Base-by-base conservation (phyloP, 2,113 vertebrate genomes). In the Protobothrops flavoviridis region DNA sequence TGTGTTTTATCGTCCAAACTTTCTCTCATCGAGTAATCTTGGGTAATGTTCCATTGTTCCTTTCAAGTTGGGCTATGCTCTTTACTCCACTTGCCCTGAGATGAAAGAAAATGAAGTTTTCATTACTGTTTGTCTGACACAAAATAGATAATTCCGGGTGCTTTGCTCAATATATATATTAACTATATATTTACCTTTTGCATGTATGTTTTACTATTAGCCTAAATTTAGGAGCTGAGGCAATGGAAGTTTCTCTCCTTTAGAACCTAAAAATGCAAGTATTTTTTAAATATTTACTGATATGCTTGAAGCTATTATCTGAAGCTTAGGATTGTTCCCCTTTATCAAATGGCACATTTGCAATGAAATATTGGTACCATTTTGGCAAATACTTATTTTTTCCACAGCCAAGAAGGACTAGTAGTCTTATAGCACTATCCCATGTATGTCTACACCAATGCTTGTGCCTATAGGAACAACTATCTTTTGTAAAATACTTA, bases 21-120 rank as follows among this genome's bases (percentile, higher is more conserved):
- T 61, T 52, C 43, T 91, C 52, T 93, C 74, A 89, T 89, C 56
- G 89, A 59, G 64, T 93, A 89, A 91, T 93, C 53, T 89, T 93
- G 50, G 90, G 92, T 81, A 89, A 39, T 50, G 92, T 90, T 50
- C 92, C 92, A 61, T 93, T 85, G 52, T 24, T 93, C 55, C 56
- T 90, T 86, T 93, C 88, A 93, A 93, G 15, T 12, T 93, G 88
- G 33, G 55, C 85, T 26, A 55, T 3, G 43, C 55, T 93, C 56
- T 48, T 93, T 45, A 86, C 85, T 90, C 92, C 92, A 93, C 11
- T 85, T 24, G 45, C 20, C 92, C 92, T 93, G 85, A 53, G 74
- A 86, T 43, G 74, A 39, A 86, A 86, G n/a, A 15, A 85, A 59
- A 90, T 56, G 12, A 53, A 29, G 61, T 64, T 90, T 90, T 61